These are phyloP conservation scores for Laothoe populi DNA, from an alignment of 2,888 invertebrate species.

Conservation along the genomic window DNA sequence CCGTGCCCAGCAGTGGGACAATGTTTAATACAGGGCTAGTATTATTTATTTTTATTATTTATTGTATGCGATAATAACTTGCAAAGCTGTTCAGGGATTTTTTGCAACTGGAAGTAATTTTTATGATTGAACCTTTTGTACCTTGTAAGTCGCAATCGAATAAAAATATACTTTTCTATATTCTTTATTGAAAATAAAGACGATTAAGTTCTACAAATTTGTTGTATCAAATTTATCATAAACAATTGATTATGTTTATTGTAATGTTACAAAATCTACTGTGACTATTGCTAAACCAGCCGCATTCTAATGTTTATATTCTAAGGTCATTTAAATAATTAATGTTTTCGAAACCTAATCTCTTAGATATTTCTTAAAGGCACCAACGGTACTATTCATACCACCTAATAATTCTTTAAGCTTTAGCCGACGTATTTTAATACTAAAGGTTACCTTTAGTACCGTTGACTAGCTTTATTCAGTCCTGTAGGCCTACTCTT, in stretches of 20 bases:
- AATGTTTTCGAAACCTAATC: not conserved
- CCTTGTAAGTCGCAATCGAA: no score
- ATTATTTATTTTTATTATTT: no score
- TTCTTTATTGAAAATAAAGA: not conserved
- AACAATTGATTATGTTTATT: not conserved
- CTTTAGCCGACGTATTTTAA: not conserved
- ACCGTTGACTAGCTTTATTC: conserved; percentile 17
- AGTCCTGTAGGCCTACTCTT: no score
- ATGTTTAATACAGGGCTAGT: no score
- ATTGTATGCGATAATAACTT: no score
- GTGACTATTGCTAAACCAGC: not conserved
- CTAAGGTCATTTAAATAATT: not conserved
- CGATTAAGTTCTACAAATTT: not conserved
- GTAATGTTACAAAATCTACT: not conserved
- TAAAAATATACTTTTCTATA: not conserved
- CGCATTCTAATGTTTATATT: not conserved
- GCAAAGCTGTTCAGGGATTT: no score
- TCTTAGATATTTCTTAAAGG: not conserved
- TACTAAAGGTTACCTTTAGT: conserved; percentile 13
- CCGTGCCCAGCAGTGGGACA: no score
- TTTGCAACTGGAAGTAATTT: no score
- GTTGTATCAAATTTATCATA: not conserved
- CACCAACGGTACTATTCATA: not conserved
- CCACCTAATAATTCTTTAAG: conserved; percentile 5
- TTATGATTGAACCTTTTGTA: no score